phyloP scores from a whole-genome alignment of 2,888 invertebrate species.

The Parnassius apollo region DNA sequence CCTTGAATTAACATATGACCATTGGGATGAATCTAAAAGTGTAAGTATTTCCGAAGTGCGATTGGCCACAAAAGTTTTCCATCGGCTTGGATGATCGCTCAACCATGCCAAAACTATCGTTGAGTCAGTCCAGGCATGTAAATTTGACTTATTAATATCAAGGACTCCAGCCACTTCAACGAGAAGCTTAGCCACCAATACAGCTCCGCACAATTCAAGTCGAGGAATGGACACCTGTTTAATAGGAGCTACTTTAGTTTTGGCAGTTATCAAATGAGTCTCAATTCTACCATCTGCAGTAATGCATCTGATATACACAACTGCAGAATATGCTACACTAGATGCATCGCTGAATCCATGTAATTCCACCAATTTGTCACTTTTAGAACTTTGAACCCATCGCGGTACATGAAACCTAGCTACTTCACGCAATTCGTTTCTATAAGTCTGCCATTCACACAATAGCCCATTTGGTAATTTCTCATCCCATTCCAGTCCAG shows the following conservation, averaged over 20 bases:
- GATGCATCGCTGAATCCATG: neutral
- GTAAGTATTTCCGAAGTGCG: too few species aligned
- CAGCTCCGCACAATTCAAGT: too few species aligned
- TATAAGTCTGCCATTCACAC: neutral
- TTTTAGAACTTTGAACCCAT: neutral
- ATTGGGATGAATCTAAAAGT: too few species aligned
- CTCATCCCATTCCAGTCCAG: neutral
- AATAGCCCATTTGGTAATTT: neutral
- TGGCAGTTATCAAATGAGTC: neutral
- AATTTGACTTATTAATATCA: neutral
- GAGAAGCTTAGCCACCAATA: neutral
- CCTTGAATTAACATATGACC: too few species aligned
- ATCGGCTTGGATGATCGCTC: neutral
- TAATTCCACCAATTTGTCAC: neutral
- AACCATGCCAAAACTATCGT: neutral
- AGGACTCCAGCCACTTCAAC: neutral
- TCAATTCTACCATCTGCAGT: neutral
- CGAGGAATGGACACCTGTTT: too few species aligned
- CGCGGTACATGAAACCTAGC: neutral
- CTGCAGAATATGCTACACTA: neutral
- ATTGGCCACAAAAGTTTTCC: neutral
- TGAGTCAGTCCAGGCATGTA: slow-evolving; percentile 1
- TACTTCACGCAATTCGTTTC: neutral
- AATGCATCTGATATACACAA: neutral
- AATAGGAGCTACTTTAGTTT: neutral